Evolutionary conservation across 2,888 invertebrate species (phyloP).

Genomic region (Napeogenes sylphis): DNA sequence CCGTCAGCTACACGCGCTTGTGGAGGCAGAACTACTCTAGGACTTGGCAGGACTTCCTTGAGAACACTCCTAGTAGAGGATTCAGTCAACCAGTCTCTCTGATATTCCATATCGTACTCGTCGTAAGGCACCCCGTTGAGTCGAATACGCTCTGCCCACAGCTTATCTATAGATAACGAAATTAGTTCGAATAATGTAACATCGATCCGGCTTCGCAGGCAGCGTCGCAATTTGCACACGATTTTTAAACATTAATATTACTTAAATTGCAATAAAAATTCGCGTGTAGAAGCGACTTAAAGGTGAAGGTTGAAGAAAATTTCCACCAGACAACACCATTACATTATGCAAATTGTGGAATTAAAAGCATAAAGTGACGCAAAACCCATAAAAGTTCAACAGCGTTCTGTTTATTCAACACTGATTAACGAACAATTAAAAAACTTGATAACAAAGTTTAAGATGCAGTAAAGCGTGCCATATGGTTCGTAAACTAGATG

Average conservation of each 20-base stretch:
- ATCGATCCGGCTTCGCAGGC: conserved; percentile 56
- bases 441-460: conserved; percentile 8
- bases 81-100: conserved; percentile 35
- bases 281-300: not conserved
- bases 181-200: conserved; percentile 59
- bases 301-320: conserved; percentile 18
- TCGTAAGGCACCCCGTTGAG: conserved; percentile 52
- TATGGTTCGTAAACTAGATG: conserved; percentile 25
- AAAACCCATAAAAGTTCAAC: conserved; percentile 40
- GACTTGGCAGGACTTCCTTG: conserved; percentile 6
- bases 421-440: not conserved
- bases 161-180: conserved; percentile 73
- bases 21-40: conserved; percentile 30
- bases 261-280: not conserved
- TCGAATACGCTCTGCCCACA: conserved; percentile 55
- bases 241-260: conserved; percentile 26
- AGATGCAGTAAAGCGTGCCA: conserved; percentile 18
- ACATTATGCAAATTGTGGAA: conserved; percentile 52
- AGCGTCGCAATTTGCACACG: conserved; percentile 27
- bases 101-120: conserved; percentile 36
- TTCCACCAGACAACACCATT: conserved; percentile 38
- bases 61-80: conserved; percentile 24
- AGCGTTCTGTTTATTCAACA: conserved; percentile 21
- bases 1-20: conserved; percentile 45
- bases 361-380: conserved; percentile 40